phyloP scores from a whole-genome alignment of 2,113 vertebrate genomes.

The Calonectris borealis region DNA sequence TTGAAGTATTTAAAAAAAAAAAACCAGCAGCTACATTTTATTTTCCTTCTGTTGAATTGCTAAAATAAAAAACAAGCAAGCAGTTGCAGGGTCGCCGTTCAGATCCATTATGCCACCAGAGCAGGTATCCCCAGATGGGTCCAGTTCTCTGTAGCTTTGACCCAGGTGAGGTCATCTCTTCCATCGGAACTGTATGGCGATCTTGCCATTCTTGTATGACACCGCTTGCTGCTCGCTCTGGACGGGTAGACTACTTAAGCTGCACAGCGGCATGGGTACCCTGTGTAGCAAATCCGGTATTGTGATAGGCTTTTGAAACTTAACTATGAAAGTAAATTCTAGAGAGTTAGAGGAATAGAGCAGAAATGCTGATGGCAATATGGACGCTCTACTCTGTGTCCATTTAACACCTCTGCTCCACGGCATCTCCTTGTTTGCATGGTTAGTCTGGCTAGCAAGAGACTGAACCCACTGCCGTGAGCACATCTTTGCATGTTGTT shows the following conservation, averaged over 20 bases:
- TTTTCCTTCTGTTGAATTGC: not conserved
- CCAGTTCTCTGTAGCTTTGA: not conserved
- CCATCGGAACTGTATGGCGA: not conserved
- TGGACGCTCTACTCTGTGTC: not conserved
- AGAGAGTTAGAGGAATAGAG: not conserved
- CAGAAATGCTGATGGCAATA: not conserved
- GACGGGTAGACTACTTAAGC: not conserved
- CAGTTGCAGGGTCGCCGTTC: accelerated
- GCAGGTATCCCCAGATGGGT: not conserved
- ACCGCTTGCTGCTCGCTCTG: not conserved
- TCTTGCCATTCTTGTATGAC: not conserved
- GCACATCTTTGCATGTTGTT: not conserved
- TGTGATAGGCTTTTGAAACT: not conserved
- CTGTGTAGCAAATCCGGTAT: not conserved
- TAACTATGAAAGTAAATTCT: not conserved
- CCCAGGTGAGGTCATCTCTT: not conserved
- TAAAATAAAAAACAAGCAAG: not conserved
- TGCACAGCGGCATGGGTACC: not conserved
- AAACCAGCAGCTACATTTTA: not conserved
- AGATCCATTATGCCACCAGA: not conserved
- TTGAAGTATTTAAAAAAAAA: not conserved
- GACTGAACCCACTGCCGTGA: accelerated
- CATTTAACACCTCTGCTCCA: not conserved
- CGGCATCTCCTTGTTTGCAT: accelerated
- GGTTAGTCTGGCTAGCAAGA: not conserved